Evolutionary conservation across 2,797 vertebrate species (phyloP), one percentile per base, ranked within the genome.

Genomic region (Botia kubotai): DNA sequence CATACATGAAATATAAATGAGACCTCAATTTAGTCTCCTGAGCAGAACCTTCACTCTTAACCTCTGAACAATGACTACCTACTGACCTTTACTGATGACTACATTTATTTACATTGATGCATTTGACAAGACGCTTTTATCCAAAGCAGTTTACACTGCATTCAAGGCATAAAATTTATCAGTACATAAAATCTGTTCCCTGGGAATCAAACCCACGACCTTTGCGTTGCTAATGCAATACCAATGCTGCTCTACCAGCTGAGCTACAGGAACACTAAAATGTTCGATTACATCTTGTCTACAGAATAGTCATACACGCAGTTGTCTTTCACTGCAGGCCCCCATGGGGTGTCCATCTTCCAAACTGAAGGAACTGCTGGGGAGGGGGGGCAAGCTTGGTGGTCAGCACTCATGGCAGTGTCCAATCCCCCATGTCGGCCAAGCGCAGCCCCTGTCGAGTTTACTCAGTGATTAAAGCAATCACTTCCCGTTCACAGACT

Each of bases 381-480:
- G 50, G 80, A 66, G 58, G 71, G 50, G 80, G 70, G 58, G 71
- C 81, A 82, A 77, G 58, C 70, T 81, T 80, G 48, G 71, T 66
- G 82, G 82, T 79, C 85, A 84, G 63, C 12, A 23, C 70, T 57
- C 46, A 65, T 36, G 75, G 4, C 48, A 72, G 63, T n/a, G 78
- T 75, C 76, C 70, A 80, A 84, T 85, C 82, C 81, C 72, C 79
- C 77, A 87, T 65, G 79, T 46, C 36, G 76, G 72, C 79, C 77
- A 48, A 77, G 72, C 69, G 66, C 57, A 79, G 74, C 82, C 83
- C 85, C 81, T 85, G 75, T 84, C 57, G 57, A 69, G 75, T 84
- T 81, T 81, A 84, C 81, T 78, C 87, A 85, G 84, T 88, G 86
- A 87, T 88, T 87, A 88, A 85, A 85, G 86, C 76, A 86, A 87